These are phyloP conservation scores for Bugulina stolonifera DNA, from an alignment of 2,888 invertebrate genomes.

Conservation along the genomic window DNA sequence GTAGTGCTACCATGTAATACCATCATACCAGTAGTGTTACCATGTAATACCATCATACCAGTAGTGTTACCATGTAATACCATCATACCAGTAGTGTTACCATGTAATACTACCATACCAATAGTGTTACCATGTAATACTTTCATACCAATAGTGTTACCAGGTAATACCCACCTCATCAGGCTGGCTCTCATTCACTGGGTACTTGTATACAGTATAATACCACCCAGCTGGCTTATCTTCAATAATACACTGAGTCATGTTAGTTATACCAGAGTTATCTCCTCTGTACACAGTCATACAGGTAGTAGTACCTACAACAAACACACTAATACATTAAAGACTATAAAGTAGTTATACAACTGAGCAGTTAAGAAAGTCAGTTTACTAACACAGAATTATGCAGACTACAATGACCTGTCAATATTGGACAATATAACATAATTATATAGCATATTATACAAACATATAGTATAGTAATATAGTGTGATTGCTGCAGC, in stretches of 20 bases:
- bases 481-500: too few species aligned
- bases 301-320: constrained; percentile 2
- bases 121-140: not conserved
- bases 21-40: not conserved
- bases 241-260: not conserved
- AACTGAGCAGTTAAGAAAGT: too few species aligned
- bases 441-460: too few species aligned
- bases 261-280: not conserved
- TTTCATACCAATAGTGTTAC: not conserved
- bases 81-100: not conserved
- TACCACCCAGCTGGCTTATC: constrained; percentile 13
- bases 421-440: too few species aligned
- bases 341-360: too few species aligned
- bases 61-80: not conserved
- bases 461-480: too few species aligned
- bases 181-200: constrained; percentile 16
- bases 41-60: not conserved
- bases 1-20: not conserved
- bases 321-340: too few species aligned
- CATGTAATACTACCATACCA: not conserved
- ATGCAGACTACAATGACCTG: too few species aligned
- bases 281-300: not conserved
- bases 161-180: constrained; percentile 5
- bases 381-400: too few species aligned
- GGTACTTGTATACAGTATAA: not conserved